These are phyloP conservation scores for Kryptolebias marmoratus DNA, from an alignment of 2,113 vertebrate species.

Conservation along the genomic window DNA sequence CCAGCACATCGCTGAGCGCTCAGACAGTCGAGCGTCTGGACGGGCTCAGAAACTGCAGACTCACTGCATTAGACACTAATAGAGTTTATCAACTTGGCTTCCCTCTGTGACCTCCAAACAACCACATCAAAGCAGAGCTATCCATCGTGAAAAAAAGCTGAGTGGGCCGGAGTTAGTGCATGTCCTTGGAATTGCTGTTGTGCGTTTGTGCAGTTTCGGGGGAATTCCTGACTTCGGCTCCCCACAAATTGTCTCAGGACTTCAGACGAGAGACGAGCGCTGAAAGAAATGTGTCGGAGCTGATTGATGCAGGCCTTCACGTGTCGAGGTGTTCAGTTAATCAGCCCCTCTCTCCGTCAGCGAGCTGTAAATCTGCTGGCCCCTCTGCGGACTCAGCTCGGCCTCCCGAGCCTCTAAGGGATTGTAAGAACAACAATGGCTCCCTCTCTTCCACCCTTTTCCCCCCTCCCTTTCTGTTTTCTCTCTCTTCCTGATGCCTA, in stretches of 20 bases:
- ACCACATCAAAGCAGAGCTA: slow-evolving; percentile 33
- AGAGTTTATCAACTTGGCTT: slow-evolving; percentile 14
- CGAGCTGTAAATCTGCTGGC: slow-evolving; percentile 61
- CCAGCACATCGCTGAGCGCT: slow-evolving; percentile 31
- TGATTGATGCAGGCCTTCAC: slow-evolving; percentile 42
- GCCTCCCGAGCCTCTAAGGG: slow-evolving; percentile 55
- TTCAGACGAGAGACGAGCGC: neutral
- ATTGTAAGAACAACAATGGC: slow-evolving; percentile 72
- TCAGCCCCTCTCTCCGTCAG: slow-evolving; percentile 54
- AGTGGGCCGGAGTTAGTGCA: slow-evolving; percentile 7
- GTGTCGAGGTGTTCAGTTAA: slow-evolving; percentile 43
- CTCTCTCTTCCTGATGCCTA: slow-evolving; percentile 35
- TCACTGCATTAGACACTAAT: slow-evolving; percentile 27
- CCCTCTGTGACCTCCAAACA: slow-evolving; percentile 21
- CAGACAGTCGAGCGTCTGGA: slow-evolving; percentile 57
- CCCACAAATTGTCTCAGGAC: slow-evolving; percentile 18
- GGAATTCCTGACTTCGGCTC: neutral
- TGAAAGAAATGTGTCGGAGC: slow-evolving; percentile 17
- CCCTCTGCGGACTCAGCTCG: slow-evolving; percentile 38
- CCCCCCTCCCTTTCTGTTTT: slow-evolving; percentile 17
- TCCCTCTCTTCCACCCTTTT: slow-evolving; percentile 49
- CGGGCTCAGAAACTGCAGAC: slow-evolving; percentile 52
- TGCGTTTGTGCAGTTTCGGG: slow-evolving; percentile 21
- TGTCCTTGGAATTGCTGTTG: neutral
- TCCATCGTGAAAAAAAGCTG: slow-evolving; percentile 18